Evolutionary conservation across 53 echinoderm and acorn worm species (phyloP), one percentile per base, ranked within the genome.

Genomic region (Echinometra lucunter): DNA sequence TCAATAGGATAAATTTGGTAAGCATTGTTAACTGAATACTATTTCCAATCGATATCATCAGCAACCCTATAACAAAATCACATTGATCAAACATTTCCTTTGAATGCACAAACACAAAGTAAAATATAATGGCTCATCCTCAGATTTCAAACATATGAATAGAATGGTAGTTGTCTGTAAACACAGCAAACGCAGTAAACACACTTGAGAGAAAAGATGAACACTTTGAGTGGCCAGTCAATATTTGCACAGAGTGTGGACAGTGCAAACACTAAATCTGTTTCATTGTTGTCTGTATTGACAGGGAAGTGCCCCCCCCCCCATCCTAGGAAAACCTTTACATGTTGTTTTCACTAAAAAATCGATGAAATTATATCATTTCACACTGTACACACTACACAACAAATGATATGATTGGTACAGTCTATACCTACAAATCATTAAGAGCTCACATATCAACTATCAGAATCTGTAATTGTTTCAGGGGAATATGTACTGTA

Each of bases 121-220:
- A 81, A 3, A 74, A 2, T 32, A 27, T 8, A 85, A 53, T n/a
- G 4, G 28, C 7, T 85, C 19, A 85, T 85, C 49, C 15, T 49
- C 30, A 85, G 85, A 45, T n/a, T 81, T 25, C 85, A 85, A 28
- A 10, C 11, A n/a, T 4, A n/a, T 6, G 28, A 53, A 85, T 42
- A 81, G 21, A 13, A 23, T 69, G 44, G 85, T 27, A 53, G 53
- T 85, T 6, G 28, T 23, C 28, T 49, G 2, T 78, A 78, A 10
- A 6, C 53, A 47, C 12, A n/a, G 30, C 11, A 72, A 32, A 72
- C 32, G 13, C 44, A 81, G 42, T 81, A 85, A 49, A 85, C 85
- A 85, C 85, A 10, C 85, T 85, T 85, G 85, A 85, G 30, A 85
- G 85, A 85, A 85, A 47, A 49, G 85, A 85, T 85, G 85, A 12